Evolutionary conservation across 2,888 invertebrate genomes (phyloP).

Genomic region (Phengaris alcon): DNA sequence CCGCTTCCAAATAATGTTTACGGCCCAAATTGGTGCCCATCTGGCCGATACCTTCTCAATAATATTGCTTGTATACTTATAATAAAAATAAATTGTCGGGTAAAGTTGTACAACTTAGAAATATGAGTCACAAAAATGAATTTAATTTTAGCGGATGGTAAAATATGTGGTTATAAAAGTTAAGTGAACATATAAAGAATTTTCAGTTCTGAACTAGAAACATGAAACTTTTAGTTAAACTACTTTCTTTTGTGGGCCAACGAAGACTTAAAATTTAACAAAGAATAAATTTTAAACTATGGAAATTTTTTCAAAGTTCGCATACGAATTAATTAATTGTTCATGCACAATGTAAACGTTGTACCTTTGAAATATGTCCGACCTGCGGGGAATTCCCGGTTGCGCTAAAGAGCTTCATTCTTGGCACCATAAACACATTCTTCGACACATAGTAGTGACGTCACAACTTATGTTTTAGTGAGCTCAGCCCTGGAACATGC

Average conservation of each 20-base stretch:
- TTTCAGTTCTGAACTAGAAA: background rate
- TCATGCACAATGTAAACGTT: constrained; percentile 38
- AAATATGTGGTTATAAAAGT: background rate
- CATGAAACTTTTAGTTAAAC: background rate
- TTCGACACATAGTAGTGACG: constrained; percentile 76
- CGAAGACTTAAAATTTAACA: constrained; percentile 14
- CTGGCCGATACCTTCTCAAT: constrained; percentile 49
- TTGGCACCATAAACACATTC: constrained; percentile 77
- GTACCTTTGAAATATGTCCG: constrained; percentile 36
- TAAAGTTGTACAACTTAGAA: background rate
- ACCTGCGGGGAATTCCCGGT: constrained; percentile 44
- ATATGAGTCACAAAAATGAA: no score
- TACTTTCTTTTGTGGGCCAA: constrained; percentile 10
- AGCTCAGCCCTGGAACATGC: constrained; percentile 57
- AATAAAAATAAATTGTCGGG: constrained; percentile 29
- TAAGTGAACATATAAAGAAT: background rate
- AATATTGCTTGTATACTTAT: constrained; percentile 38
- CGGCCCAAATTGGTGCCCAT: constrained; percentile 61
- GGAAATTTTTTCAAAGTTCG: constrained; percentile 33
- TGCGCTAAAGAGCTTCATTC: constrained; percentile 68
- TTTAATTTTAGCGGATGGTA: background rate
- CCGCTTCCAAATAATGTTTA: constrained; percentile 77
- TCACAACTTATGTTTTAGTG: constrained; percentile 64
- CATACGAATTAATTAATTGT: constrained; percentile 37
- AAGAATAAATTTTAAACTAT: constrained; percentile 17